Percentiles rank a stretch among this genome's conserved stretches.
Evolutionary conservation across 2,797 vertebrate genomes (phyloP).

Genomic region (Gambusia yucatana): DNA sequence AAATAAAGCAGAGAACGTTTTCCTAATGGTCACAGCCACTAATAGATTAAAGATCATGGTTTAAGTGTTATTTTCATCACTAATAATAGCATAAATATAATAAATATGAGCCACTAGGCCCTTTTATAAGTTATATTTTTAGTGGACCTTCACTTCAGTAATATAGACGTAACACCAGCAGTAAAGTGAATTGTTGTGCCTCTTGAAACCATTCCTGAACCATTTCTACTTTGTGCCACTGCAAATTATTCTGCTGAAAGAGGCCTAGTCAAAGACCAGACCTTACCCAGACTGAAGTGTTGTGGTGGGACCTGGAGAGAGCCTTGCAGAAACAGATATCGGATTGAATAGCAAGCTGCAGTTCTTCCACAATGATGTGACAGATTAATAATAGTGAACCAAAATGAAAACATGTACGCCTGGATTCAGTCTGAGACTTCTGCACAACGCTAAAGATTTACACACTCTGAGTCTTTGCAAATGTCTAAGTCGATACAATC

Average conservation of each 20-base stretch:
- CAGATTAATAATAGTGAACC: not conserved
- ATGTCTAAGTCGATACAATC: constrained; percentile 7
- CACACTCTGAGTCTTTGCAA: not conserved
- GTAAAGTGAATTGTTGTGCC: not conserved
- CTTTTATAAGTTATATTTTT: not conserved
- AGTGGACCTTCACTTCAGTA: not conserved
- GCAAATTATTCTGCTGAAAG: not conserved
- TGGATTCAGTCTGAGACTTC: not conserved
- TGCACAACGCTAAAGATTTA: not conserved
- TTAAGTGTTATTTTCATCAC: not conserved
- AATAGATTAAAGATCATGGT: not conserved
- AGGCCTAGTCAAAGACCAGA: not conserved
- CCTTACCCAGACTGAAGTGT: not conserved
- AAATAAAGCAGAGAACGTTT: not conserved
- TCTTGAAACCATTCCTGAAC: not conserved
- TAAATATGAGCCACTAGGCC: not conserved
- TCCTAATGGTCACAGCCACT: not conserved
- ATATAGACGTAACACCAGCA: no score
- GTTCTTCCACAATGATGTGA: not conserved
- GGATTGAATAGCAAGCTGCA: not conserved
- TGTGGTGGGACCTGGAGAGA: not conserved
- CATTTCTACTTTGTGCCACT: not conserved
- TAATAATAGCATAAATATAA: not conserved
- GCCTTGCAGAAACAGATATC: not conserved
- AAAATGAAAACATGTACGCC: not conserved